Evolutionary conservation across 2,888 invertebrate genomes (phyloP), one percentile per base, ranked within the genome.

Genomic region (Nemapogon koenigi): DNA sequence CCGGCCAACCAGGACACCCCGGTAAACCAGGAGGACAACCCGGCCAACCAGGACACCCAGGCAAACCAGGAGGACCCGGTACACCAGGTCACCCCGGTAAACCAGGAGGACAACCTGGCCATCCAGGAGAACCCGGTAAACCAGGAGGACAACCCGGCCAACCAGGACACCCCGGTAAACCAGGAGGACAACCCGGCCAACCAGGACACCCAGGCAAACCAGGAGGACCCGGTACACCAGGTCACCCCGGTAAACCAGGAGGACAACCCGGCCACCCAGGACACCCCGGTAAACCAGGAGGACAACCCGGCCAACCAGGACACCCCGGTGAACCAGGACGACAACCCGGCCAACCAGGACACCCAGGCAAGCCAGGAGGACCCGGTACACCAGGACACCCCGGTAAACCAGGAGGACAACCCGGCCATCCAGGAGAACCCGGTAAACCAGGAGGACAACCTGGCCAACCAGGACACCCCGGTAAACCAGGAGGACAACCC

Each of bases 221-320:
- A 4, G 4, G 6, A 7, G 10, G 10, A 22, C 22, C 22, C 11
- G 32, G 3, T 1, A 11, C 6, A n/a, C 32, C 32, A 32, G 17
- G 32, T 16, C 2, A 16, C 6, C 32, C 32, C 15, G 32, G 17
- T 10, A 14, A 32, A 13, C 33, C 33, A 28, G 15, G 14, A 1
- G 7, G 17, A 6, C 16, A 32, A 13, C 33, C 33, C 18, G 15
- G 14, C 1, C 10, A 38, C 3, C 31, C 38, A 35, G 38, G 35
- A 4, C n/a, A 31, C 8, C 35, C 41, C 13, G 27, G 32, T 2
- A 4, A 19, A 8, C 41, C 41, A 37, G 33, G 29, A 3, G 8
- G 14, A 0, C 41, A 36, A 39, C 33, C 27, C 4, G 13, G n/a
- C n/a, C n/a, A 36, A 2, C 41, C 41, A 36, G 36, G 31, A 1